A percentile compares a stretch with the other conserved stretches of the same genome.
phyloP scores from a whole-genome alignment of 1,140 invertebrate genomes.

The Formica selysi region DNA sequence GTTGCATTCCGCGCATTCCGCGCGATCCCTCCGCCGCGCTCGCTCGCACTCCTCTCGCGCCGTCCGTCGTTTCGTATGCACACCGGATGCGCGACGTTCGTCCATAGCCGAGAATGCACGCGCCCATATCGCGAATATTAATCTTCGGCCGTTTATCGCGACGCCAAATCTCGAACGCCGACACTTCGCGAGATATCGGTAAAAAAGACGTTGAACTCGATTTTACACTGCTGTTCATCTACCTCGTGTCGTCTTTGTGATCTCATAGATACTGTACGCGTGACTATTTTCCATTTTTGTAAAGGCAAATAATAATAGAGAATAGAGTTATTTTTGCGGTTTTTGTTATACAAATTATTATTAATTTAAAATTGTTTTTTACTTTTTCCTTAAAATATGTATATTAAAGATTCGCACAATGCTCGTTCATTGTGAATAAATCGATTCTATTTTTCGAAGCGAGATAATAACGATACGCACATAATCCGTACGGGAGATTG shows the following conservation, averaged over 20 bases:
- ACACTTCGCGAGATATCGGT: not conserved
- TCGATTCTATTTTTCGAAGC: not conserved
- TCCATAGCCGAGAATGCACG: slow-evolving; percentile 13
- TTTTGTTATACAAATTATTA: not conserved
- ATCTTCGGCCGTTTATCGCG: not conserved
- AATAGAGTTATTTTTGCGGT: not conserved
- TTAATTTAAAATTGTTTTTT: not conserved
- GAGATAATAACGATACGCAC: not conserved
- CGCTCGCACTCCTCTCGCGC: slow-evolving; percentile 31
- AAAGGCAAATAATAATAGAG: not conserved
- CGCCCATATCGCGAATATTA: slow-evolving; percentile 22
- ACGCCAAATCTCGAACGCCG: not conserved
- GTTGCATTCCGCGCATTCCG: slow-evolving; percentile 79
- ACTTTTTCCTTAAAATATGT: not conserved
- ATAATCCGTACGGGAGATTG: not conserved
- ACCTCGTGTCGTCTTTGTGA: not conserved
- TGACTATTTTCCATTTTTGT: not conserved
- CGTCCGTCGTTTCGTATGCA: slow-evolving; percentile 26
- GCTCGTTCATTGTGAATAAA: not conserved
- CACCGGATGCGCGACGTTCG: slow-evolving; percentile 44
- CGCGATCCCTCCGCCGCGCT: slow-evolving; percentile 73
- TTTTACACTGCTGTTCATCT: not conserved
- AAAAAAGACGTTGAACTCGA: not conserved
- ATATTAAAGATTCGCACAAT: not conserved
- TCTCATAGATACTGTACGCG: not conserved